phyloP scores from a whole-genome alignment of 2,797 vertebrate genomes.

The Scomberomorus guttatus region DNA sequence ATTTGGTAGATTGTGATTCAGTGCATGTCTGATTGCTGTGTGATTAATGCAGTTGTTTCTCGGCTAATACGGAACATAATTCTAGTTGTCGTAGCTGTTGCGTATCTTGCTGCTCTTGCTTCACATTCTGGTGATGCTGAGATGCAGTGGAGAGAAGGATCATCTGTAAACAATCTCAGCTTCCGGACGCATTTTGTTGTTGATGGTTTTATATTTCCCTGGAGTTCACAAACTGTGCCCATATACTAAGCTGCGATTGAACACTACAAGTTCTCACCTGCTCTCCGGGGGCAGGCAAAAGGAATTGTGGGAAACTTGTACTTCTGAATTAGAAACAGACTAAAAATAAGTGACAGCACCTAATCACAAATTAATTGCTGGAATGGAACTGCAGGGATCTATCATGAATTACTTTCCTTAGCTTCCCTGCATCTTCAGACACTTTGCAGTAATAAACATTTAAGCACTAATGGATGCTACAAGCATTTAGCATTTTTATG shows the following conservation, averaged over 20 bases:
- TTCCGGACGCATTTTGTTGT: background rate
- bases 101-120: background rate
- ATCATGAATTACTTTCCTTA: background rate
- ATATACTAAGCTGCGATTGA: background rate
- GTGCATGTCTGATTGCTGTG: background rate
- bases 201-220: background rate
- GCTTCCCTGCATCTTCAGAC: background rate
- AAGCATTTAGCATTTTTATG: too few relatives aligned
- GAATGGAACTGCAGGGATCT: background rate
- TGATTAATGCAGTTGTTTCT: constrained; percentile 5
- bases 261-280: background rate
- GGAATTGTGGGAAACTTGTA: background rate
- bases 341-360: background rate
- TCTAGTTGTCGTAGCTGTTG: constrained; percentile 22
- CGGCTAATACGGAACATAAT: background rate
- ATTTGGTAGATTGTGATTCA: constrained; percentile 10
- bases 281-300: background rate
- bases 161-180: constrained; percentile 20
- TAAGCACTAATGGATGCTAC: background rate
- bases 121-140: background rate
- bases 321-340: background rate
- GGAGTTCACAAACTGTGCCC: background rate
- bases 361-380: background rate
- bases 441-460: background rate
- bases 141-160: background rate